These are phyloP conservation scores for Zoroaster sp. DNA, from an alignment of 53 echinoderm and acorn worm genomes.

Conservation along the genomic window DNA sequence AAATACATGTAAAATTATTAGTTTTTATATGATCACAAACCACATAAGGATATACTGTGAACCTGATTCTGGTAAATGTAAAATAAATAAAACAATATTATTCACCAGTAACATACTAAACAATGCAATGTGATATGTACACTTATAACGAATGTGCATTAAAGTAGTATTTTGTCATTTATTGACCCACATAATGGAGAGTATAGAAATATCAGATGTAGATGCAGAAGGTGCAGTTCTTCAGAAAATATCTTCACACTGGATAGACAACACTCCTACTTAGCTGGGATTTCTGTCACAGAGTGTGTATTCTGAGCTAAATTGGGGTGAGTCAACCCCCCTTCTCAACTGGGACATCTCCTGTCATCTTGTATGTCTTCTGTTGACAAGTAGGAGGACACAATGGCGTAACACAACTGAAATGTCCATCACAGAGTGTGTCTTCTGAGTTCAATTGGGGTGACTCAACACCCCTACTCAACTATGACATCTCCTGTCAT, in stretches of 20 bases:
- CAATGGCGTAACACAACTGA: background rate
- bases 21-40: too few species aligned
- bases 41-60: too few species aligned
- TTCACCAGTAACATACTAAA: background rate
- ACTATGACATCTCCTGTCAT: too few species aligned
- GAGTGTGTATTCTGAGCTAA: too few species aligned
- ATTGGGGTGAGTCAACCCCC: background rate
- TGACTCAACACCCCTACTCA: background rate
- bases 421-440: background rate
- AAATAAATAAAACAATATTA: background rate
- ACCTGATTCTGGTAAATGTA: background rate
- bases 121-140: background rate
- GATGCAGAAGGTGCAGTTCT: background rate
- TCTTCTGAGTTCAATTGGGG: background rate
- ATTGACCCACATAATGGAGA: background rate
- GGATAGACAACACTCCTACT: too few species aligned
- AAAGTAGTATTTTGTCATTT: background rate
- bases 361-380: background rate
- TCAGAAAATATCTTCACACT: background rate
- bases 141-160: background rate
- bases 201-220: background rate
- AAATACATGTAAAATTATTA: background rate
- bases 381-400: background rate
- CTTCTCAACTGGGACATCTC: background rate
- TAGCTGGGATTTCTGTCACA: too few species aligned